A percentile compares a stretch with the other conserved stretches of the same genome.
Evolutionary conservation across 2,888 invertebrate species (phyloP).

Genomic region (Hypercompe scribonia): DNA sequence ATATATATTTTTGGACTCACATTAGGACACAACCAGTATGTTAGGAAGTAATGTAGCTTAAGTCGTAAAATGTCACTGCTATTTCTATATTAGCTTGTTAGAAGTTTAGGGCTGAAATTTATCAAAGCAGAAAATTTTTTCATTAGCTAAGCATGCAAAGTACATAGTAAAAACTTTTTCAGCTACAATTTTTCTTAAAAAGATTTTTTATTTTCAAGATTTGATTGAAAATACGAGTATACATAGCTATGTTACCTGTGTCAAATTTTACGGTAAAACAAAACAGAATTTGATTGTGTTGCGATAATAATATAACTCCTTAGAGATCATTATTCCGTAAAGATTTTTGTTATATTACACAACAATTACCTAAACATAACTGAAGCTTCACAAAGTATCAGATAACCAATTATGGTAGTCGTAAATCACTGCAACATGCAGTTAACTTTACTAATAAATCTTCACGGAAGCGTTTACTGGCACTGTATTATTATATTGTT

Average conservation of each 20-base stretch:
- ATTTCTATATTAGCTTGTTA: no score
- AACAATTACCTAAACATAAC: background rate
- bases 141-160: no score
- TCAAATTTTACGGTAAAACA: background rate
- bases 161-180: no score
- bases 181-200: no score
- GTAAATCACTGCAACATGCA: slow-evolving; percentile 10
- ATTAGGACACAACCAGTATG: no score
- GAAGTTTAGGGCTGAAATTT: no score
- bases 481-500: slow-evolving; percentile 13
- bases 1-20: no score
- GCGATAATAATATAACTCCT: background rate
- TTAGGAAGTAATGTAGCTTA: background rate
- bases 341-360: background rate
- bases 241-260: no score
- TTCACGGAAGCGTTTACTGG: slow-evolving; percentile 5
- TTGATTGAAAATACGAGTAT: no score
- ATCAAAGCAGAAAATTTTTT: no score
- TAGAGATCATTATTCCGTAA: background rate
- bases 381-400: slow-evolving; percentile 13
- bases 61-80: background rate
- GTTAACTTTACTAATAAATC: slow-evolving; percentile 18
- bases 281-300: no score
- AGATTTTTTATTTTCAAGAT: no score
- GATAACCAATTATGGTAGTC: slow-evolving; percentile 20